Percentiles rank a stretch among this genome's conserved stretches.
phyloP scores from a whole-genome alignment of 2,113 vertebrate genomes.

The Oreotrochilus melanogaster region DNA sequence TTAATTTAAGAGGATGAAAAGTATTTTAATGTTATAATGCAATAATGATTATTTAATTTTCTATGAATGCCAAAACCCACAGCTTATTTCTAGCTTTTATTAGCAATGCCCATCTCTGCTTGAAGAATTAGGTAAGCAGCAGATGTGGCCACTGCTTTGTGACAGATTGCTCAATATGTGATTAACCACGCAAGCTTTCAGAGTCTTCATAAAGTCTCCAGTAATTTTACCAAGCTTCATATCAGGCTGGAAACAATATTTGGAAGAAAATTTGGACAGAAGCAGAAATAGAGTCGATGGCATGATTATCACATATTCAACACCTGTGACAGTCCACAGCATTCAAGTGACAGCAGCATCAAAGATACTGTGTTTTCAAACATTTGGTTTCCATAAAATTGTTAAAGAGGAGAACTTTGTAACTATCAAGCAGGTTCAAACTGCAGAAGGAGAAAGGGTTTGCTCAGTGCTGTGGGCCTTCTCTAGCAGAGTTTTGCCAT shows the following conservation, averaged over 20 bases:
- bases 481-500: not conserved
- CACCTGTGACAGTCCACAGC: not conserved
- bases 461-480: not conserved
- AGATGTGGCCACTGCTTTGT: not conserved
- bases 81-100: not conserved
- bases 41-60: not conserved
- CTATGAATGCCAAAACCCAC: not conserved
- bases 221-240: not conserved
- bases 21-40: not conserved
- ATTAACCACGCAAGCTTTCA: not conserved
- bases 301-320: not conserved
- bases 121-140: not conserved
- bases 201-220: not conserved
- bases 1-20: not conserved
- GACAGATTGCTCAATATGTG: not conserved
- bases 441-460: not conserved
- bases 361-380: not conserved
- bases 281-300: not conserved
- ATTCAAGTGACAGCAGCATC: not conserved
- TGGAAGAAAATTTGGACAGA: not conserved
- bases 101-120: not conserved
- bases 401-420: not conserved
- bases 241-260: not conserved
- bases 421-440: not conserved
- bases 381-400: not conserved